Evolutionary conservation across 2,888 invertebrate genomes (phyloP).

Genomic region (Mythimna impura): DNA sequence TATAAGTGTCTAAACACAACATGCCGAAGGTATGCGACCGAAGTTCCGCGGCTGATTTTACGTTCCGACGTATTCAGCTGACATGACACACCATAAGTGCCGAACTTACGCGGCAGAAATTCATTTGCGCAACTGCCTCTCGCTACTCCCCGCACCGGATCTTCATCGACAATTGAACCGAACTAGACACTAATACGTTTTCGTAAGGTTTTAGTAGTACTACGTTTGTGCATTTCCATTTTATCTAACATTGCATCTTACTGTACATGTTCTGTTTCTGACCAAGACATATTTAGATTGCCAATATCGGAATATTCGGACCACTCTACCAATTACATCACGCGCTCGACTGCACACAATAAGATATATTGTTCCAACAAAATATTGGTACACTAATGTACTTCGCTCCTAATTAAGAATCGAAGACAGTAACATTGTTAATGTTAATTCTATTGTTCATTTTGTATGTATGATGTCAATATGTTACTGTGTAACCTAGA

Average conservation of each 20-base stretch:
- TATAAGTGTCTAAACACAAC: no score
- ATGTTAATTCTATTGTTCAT: constrained; percentile 68
- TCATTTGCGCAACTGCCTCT: no score
- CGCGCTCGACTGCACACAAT: constrained; percentile 59
- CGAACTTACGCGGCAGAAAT: no score
- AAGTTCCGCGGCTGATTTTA: no score
- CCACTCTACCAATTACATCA: constrained; percentile 45
- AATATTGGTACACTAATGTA: constrained; percentile 58
- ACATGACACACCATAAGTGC: no score
- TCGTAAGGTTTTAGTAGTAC: neutral
- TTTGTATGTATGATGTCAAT: constrained; percentile 45
- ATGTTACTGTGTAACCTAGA: constrained; percentile 4
- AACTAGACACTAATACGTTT: no score
- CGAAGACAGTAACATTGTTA: constrained; percentile 69
- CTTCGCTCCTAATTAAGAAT: constrained; percentile 65
- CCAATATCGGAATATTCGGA: constrained; percentile 22
- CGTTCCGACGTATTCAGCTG: no score
- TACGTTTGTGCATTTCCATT: constrained; percentile 24
- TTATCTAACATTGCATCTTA: constrained; percentile 40
- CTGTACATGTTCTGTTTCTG: constrained; percentile 35
- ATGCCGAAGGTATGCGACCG: no score
- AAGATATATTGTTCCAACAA: constrained; percentile 65
- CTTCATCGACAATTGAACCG: no score
- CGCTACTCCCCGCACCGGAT: no score
- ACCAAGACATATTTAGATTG: constrained; percentile 27